Conservation (phyloP, 2,113 vertebrate species). For the Engraulis encrasicolus region DNA sequence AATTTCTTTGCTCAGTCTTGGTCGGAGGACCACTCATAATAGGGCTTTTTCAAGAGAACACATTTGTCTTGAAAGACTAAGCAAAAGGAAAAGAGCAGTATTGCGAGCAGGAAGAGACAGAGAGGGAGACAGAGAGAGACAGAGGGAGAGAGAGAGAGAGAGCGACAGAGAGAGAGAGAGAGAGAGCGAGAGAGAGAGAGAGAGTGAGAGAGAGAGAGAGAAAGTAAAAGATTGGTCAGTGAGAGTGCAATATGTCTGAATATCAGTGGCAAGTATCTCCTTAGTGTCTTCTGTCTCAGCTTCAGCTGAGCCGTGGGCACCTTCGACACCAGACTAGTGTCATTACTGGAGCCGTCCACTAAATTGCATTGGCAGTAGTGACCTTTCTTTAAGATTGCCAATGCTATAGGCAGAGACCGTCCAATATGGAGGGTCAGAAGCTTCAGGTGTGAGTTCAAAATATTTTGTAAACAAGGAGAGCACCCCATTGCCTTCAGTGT, state of each 20-base stretch:
- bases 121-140: slow-evolving; percentile 1
- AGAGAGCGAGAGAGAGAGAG: slow-evolving; percentile 7
- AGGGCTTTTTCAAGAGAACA: slow-evolving; percentile 46
- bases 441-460: not conserved
- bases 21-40: slow-evolving; percentile 54
- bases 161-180: slow-evolving; percentile 19
- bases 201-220: slow-evolving; percentile 12
- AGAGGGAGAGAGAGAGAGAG: slow-evolving; percentile 8
- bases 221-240: slow-evolving; percentile 7
- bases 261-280: not conserved
- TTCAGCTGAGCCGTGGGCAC: not conserved
- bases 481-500: not conserved
- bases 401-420: not conserved
- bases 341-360: not conserved
- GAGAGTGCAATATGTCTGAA: slow-evolving; percentile 28
- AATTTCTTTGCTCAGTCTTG: not conserved
- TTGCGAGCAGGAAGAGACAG: not conserved
- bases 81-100: not conserved
- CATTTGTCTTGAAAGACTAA: slow-evolving; percentile 52
- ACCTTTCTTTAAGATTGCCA: not conserved
- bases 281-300: not conserved
- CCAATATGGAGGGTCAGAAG: not conserved
- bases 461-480: not conserved
- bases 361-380: not conserved
- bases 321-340: not conserved